Evolutionary conservation across 2,113 vertebrate genomes (phyloP).

Genomic region (Ailurus styani): DNA sequence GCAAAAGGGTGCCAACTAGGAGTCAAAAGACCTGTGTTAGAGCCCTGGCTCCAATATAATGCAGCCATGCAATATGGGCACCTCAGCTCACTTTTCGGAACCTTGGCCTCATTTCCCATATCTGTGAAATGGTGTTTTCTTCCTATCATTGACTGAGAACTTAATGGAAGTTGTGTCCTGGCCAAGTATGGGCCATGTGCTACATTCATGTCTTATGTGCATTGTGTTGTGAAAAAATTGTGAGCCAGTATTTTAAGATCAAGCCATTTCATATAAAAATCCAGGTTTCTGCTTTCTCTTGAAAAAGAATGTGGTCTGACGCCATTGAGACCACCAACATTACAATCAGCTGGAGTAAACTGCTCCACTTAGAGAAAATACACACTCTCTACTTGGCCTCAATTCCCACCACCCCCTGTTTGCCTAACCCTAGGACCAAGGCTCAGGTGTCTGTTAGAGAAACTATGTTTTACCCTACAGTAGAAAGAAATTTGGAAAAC

Average conservation of each 20-base stretch:
- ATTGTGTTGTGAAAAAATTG: not conserved
- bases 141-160: not conserved
- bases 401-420: not conserved
- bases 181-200: not conserved
- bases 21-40: not conserved
- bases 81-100: not conserved
- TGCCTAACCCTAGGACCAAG: not conserved
- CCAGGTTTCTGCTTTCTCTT: not conserved
- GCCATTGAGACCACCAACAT: not conserved
- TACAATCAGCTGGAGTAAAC: not conserved
- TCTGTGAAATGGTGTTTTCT: not conserved
- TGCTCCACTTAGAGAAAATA: not conserved
- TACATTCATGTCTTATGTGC: not conserved
- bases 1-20: not conserved
- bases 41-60: not conserved
- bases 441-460: not conserved
- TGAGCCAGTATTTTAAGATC: not conserved
- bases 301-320: not conserved
- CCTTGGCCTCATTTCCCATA: not conserved
- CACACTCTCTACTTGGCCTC: not conserved
- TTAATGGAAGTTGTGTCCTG: not conserved
- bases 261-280: not conserved
- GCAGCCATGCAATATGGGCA: not conserved
- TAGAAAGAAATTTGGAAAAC: not conserved
- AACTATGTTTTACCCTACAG: not conserved